Evolutionary conservation across 2,113 vertebrate species (phyloP).

Genomic region (Nettapus auritus): DNA sequence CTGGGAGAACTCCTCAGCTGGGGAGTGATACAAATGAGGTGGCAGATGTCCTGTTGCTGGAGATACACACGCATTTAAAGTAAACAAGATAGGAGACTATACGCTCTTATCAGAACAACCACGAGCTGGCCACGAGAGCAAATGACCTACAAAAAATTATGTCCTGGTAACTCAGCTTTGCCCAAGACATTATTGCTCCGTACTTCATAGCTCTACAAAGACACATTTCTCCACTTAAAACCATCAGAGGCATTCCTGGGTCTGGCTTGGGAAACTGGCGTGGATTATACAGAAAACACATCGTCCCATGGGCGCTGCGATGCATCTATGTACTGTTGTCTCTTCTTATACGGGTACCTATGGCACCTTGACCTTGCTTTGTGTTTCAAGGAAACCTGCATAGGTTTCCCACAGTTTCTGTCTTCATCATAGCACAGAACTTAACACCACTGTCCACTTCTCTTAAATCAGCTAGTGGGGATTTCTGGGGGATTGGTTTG

Average conservation of each 20-base stretch:
- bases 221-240: background rate
- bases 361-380: background rate
- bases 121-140: background rate
- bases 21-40: background rate
- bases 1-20: background rate
- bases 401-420: background rate
- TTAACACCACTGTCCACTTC: background rate
- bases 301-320: fast-evolving
- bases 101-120: background rate
- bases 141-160: background rate
- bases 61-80: fast-evolving
- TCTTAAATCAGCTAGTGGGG: background rate
- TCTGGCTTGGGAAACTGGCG: background rate
- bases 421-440: background rate
- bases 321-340: fast-evolving
- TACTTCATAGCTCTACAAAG: background rate
- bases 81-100: background rate
- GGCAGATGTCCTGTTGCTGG: background rate
- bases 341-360: fast-evolving
- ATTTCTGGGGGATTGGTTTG: background rate
- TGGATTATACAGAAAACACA: background rate
- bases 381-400: background rate
- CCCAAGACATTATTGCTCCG: background rate
- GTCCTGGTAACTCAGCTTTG: background rate
- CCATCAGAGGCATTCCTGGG: background rate